Conservation (phyloP, 2,888 invertebrate genomes). For the Ormyrus pomaceus region DNA sequence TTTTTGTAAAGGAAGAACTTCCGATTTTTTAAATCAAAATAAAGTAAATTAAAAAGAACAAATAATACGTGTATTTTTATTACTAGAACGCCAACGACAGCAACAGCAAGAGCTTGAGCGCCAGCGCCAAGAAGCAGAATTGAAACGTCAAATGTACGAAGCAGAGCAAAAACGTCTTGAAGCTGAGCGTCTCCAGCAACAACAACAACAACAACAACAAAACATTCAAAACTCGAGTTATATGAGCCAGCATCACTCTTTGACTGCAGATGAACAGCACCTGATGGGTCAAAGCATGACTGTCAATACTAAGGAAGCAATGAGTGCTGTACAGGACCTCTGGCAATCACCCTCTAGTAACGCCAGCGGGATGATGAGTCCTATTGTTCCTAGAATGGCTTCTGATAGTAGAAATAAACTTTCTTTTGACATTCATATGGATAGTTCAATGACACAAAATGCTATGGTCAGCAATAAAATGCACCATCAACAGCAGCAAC, state of each 20-base stretch:
- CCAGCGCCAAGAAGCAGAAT: conserved; percentile 48
- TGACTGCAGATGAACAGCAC: conserved; percentile 71
- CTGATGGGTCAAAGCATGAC: conserved; percentile 80
- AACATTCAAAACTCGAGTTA: conserved; percentile 68
- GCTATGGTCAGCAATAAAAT: conserved; percentile 67
- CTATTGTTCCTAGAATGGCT: conserved; percentile 64
- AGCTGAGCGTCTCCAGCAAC: conserved; percentile 58
- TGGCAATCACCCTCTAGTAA: conserved; percentile 75
- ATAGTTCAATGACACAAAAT: conserved; percentile 73
- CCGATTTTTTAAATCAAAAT: neutral
- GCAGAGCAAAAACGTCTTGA: conserved; percentile 62
- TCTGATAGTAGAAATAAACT: conserved; percentile 64
- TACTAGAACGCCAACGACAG: conserved; percentile 58
- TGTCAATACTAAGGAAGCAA: conserved; percentile 83
- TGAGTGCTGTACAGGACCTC: conserved; percentile 81
- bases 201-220: conserved; percentile 61
- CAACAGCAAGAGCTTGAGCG: conserved; percentile 45
- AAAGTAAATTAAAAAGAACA: no score
- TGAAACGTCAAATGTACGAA: conserved; percentile 59
- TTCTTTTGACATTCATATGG: conserved; percentile 73
- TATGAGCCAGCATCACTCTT: conserved; percentile 66
- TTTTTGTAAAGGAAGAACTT: no score
- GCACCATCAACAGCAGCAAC: conserved; percentile 74
- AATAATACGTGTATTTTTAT: no score
- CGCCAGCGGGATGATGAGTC: conserved; percentile 57